phyloP scores from a whole-genome alignment of 2,797 vertebrate species.

The Silurus lanzhouensis region DNA sequence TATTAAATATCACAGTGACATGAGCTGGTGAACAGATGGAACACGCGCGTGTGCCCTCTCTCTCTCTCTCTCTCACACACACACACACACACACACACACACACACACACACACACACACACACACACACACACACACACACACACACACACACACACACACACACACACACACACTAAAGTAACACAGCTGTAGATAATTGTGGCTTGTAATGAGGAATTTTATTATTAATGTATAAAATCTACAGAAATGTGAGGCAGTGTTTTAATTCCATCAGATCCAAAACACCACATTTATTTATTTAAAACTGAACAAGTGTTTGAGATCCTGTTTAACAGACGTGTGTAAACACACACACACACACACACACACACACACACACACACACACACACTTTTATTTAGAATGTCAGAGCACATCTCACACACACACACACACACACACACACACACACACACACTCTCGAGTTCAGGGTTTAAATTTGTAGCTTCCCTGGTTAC shows the following conservation, averaged over 20 bases:
- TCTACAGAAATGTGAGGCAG: background rate
- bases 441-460: background rate
- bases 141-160: conserved; percentile 7
- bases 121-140: background rate
- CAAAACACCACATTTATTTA: background rate
- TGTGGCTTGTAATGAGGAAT: background rate
- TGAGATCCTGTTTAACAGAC: too few species aligned
- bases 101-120: background rate
- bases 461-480: too few species aligned
- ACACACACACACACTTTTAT: background rate
- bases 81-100: background rate
- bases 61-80: background rate
- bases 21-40: conserved; percentile 34
- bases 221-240: conserved; percentile 1
- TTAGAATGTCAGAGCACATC: background rate
- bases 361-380: background rate
- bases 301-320: too few species aligned
- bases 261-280: background rate
- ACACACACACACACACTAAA: background rate
- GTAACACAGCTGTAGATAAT: background rate
- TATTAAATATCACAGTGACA: conserved; percentile 80
- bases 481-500: background rate
- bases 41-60: background rate
- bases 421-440: background rate
- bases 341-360: background rate